phyloP scores from a whole-genome alignment of 1,140 invertebrate genomes.

The Doryteuthis pealeii region DNA sequence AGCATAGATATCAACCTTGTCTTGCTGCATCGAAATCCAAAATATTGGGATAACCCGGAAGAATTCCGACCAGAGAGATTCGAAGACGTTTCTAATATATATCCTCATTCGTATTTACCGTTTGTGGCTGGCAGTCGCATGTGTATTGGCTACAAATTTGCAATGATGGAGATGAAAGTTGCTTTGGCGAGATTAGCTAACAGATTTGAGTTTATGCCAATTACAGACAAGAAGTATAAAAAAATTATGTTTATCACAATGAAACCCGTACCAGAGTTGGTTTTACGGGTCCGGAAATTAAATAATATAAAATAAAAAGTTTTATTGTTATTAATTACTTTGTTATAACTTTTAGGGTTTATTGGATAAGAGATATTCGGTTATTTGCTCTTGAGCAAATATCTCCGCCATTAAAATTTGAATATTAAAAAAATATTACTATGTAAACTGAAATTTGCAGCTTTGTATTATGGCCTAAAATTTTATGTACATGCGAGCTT shows the following conservation, averaged over 20 bases:
- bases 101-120: constrained; percentile 34
- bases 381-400: no score
- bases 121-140: constrained; percentile 42
- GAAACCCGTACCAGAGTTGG: background rate
- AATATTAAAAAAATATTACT: no score
- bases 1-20: background rate
- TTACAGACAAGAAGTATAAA: background rate
- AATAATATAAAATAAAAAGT: no score
- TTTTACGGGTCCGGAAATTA: background rate
- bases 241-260: background rate
- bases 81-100: constrained; percentile 21
- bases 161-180: constrained; percentile 41
- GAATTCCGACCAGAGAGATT: constrained; percentile 42
- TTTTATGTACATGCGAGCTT: no score
- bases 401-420: no score
- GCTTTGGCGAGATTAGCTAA: constrained; percentile 31
- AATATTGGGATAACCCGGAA: constrained; percentile 40
- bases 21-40: constrained; percentile 8
- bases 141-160: constrained; percentile 43
- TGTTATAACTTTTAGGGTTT: no score
- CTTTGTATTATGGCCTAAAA: no score
- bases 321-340: no score
- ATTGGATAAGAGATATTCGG: no score
- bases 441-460: no score
- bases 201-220: constrained; percentile 4